Evolutionary conservation across 2,888 invertebrate genomes (phyloP).

Genomic region (Dyspetes luteomarginatus): DNA sequence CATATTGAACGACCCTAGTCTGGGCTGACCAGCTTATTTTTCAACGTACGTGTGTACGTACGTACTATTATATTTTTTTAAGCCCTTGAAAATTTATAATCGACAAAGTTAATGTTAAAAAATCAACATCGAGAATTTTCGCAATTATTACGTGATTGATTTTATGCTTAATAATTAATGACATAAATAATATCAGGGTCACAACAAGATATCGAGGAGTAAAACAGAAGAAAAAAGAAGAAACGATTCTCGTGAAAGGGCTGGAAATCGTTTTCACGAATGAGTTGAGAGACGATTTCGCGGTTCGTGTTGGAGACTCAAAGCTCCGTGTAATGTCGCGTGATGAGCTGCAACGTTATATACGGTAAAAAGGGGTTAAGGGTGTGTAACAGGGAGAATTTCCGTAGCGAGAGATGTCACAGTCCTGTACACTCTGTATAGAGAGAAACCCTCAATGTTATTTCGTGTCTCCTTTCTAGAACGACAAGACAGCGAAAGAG

Average conservation of each 20-base stretch:
- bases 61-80: too few relatives aligned
- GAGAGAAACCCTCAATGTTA: constrained; percentile 27
- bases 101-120: too few relatives aligned
- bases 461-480: constrained; percentile 19
- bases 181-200: neutral
- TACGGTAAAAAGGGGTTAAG: constrained; percentile 40
- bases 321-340: constrained; percentile 58
- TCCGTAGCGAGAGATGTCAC: constrained; percentile 23
- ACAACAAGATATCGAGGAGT: neutral
- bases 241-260: constrained; percentile 18
- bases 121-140: too few relatives aligned
- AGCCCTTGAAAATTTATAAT: too few relatives aligned
- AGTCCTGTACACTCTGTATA: constrained; percentile 9
- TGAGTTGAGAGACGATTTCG: constrained; percentile 37
- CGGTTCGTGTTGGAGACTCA: constrained; percentile 49
- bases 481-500: constrained; percentile 4
- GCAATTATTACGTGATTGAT: too few relatives aligned
- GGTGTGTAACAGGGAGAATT: constrained; percentile 5
- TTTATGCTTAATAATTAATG: too few relatives aligned
- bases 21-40: too few relatives aligned
- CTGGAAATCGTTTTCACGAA: constrained; percentile 48
- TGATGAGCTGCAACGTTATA: constrained; percentile 48
- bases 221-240: constrained; percentile 1
- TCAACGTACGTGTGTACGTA: too few relatives aligned
- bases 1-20: neutral